Evolutionary conservation across 1,140 invertebrate genomes (phyloP).

Genomic region (Lerema accius): DNA sequence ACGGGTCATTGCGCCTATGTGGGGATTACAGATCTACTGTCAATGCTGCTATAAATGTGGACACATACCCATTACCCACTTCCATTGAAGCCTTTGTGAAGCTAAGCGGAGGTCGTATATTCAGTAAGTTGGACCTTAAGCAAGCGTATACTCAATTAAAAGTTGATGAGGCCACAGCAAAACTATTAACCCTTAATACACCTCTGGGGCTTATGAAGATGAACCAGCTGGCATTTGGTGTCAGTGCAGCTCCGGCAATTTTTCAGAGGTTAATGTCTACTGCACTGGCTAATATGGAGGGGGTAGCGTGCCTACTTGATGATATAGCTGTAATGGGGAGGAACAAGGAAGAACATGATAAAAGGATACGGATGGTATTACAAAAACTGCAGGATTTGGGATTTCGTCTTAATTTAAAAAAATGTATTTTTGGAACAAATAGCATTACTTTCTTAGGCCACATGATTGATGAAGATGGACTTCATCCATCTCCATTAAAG

Average conservation of each 20-base stretch:
- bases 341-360: slow-evolving; percentile 41
- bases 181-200: slow-evolving; percentile 51
- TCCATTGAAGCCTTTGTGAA: slow-evolving; percentile 26
- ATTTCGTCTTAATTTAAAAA: slow-evolving; percentile 33
- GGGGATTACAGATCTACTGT: slow-evolving; percentile 36
- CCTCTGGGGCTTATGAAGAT: slow-evolving; percentile 78
- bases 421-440: slow-evolving; percentile 38
- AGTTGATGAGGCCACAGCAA: slow-evolving; percentile 51
- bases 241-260: slow-evolving; percentile 66
- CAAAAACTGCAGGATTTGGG: slow-evolving; percentile 36
- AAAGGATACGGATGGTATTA: slow-evolving; percentile 25
- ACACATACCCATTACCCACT: slow-evolving; percentile 29
- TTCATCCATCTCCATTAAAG: slow-evolving; percentile 25
- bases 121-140: slow-evolving; percentile 41
- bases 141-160: slow-evolving; percentile 55
- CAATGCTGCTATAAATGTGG: slow-evolving; percentile 28
- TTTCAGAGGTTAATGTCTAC: slow-evolving; percentile 58
- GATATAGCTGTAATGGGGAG: slow-evolving; percentile 48
- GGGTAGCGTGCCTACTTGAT: too few species aligned
- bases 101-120: slow-evolving; percentile 27
- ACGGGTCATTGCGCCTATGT: slow-evolving; percentile 35
- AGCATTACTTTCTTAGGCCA: slow-evolving; percentile 34
- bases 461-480: slow-evolving; percentile 34
- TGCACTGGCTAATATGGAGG: slow-evolving; percentile 42
- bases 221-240: slow-evolving; percentile 76